Evolutionary conservation across 2,797 vertebrate genomes (phyloP).

Genomic region (Brachyalestes nurse): DNA sequence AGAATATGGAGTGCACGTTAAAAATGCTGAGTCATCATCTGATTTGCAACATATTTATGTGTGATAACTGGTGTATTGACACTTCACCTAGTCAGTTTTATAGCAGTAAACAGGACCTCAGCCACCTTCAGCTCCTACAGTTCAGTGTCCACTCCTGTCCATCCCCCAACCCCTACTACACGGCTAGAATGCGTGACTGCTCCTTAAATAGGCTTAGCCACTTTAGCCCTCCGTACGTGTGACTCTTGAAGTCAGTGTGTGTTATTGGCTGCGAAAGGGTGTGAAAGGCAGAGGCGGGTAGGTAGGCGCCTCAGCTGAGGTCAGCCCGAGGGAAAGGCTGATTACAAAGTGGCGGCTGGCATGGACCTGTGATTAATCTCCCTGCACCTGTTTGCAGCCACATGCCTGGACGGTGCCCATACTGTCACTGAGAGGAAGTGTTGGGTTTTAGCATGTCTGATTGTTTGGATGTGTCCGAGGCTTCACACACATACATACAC

Average conservation of each 20-base stretch:
- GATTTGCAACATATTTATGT: too few relatives aligned
- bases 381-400: slow-evolving; percentile 38
- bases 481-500: slow-evolving; percentile 14
- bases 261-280: slow-evolving; percentile 26
- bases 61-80: not conserved
- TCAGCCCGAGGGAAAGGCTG: slow-evolving; percentile 22
- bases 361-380: slow-evolving; percentile 34
- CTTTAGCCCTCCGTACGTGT: slow-evolving; percentile 8
- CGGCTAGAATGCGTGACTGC: slow-evolving; percentile 10
- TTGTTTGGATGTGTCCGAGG: slow-evolving; percentile 23
- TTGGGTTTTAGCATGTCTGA: slow-evolving; percentile 16
- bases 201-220: slow-evolving; percentile 24
- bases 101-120: not conserved
- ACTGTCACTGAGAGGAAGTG: slow-evolving; percentile 22
- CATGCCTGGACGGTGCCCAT: slow-evolving; percentile 27
- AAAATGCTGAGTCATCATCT: too few relatives aligned
- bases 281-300: slow-evolving; percentile 16
- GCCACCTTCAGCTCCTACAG: not conserved
- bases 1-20: too few relatives aligned
- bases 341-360: slow-evolving; percentile 38
- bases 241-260: slow-evolving; percentile 29
- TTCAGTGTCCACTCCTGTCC: not conserved
- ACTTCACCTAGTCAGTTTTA: not conserved
- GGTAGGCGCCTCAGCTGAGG: slow-evolving; percentile 30
- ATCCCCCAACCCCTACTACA: slow-evolving; percentile 2